A percentile compares a stretch with the other conserved stretches of the same genome.
Evolutionary conservation across 2,113 vertebrate species (phyloP).

Genomic region (Osmerus eperlanus): DNA sequence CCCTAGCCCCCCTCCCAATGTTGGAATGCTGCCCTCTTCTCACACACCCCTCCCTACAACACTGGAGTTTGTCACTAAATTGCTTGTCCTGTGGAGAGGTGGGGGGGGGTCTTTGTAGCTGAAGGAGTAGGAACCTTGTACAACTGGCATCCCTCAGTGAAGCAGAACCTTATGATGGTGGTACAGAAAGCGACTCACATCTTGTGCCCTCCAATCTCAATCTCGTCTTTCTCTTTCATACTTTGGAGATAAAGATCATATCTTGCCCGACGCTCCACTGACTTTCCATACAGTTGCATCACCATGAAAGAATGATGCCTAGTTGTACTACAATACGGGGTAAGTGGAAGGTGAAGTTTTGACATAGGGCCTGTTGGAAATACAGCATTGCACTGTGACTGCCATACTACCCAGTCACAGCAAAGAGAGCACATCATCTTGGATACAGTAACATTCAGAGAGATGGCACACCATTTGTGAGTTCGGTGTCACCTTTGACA

Average conservation of each 20-base stretch:
- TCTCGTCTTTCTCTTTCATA: constrained; percentile 32
- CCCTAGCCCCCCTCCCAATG: constrained; percentile 48
- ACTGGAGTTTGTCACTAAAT: constrained; percentile 27
- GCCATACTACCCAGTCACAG: no score
- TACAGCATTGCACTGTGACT: not conserved
- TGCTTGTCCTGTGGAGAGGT: constrained; percentile 48
- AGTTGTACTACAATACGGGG: not conserved
- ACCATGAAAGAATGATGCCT: constrained; percentile 20
- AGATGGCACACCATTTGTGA: not conserved
- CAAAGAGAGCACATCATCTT: not conserved
- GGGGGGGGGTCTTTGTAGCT: constrained; percentile 44
- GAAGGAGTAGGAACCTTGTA: constrained; percentile 31
- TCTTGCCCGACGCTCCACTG: no score
- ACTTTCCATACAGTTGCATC: not conserved
- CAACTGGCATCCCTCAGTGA: constrained; percentile 41
- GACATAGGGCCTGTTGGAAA: no score
- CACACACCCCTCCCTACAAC: constrained; percentile 45
- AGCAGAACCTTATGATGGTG: not conserved
- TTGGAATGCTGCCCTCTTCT: constrained; percentile 69
- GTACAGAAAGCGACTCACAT: not conserved
- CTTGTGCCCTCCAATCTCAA: no score
- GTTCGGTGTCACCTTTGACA: not conserved
- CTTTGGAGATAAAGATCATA: constrained; percentile 9
- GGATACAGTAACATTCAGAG: not conserved
- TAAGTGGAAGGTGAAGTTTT: not conserved